Conservation (phyloP, 2,888 invertebrate species). For the Onchidella celtica region DNA sequence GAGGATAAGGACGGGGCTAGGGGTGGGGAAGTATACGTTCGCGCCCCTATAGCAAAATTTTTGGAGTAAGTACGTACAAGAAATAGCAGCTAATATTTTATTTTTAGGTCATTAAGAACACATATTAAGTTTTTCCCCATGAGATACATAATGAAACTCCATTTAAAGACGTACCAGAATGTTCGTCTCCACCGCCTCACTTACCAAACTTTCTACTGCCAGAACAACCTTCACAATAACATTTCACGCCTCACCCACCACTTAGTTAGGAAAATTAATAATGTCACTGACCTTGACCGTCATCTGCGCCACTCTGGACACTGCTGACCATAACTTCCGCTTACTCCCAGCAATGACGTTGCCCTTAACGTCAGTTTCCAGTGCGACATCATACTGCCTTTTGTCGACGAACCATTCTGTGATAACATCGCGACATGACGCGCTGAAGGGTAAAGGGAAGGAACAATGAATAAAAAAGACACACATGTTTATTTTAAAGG, state of each 20-base stretch:
- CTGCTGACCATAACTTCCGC: neutral
- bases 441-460: neutral
- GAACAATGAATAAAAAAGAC: neutral
- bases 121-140: too few relatives aligned
- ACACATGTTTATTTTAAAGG: neutral
- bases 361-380: constrained; percentile 20
- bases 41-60: too few relatives aligned
- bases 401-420: constrained; percentile 44
- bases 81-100: too few relatives aligned
- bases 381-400: neutral
- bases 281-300: constrained; percentile 28
- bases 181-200: too few relatives aligned
- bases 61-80: too few relatives aligned
- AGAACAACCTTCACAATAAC: too few relatives aligned
- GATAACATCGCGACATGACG: neutral
- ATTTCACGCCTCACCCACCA: neutral
- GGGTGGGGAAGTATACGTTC: too few relatives aligned
- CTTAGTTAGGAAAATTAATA: neutral
- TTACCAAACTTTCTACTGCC: too few relatives aligned
- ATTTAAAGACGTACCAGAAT: too few relatives aligned
- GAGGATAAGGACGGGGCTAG: too few relatives aligned
- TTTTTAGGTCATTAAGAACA: too few relatives aligned
- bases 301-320: neutral
- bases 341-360: constrained; percentile 1
- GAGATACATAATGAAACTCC: too few relatives aligned